Percentiles rank a stretch among this genome's conserved stretches.
These are phyloP conservation scores for Yponomeuta cagnagella DNA, from an alignment of 2,888 invertebrate species.

Conservation along the genomic window DNA sequence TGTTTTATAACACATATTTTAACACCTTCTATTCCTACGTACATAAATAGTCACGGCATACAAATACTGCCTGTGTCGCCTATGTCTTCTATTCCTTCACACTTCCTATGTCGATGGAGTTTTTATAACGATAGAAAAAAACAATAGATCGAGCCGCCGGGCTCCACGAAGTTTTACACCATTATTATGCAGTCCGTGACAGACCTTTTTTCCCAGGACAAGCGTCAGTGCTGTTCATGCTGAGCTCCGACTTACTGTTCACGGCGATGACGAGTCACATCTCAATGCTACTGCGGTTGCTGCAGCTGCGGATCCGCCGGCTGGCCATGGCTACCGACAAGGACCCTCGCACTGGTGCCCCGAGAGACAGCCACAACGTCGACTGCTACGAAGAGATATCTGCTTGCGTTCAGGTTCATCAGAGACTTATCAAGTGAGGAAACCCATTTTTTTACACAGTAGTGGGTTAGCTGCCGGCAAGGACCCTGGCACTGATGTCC, in stretches of 20 bases:
- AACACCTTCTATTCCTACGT: no score
- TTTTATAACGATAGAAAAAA: no score
- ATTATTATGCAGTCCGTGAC: no score
- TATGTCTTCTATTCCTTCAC: no score
- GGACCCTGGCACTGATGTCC: neutral
- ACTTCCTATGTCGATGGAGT: no score
- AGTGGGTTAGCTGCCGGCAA: neutral
- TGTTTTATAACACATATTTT: no score
- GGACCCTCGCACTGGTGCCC: neutral
- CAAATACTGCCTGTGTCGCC: no score
- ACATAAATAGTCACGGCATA: no score
- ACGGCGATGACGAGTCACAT: constrained; percentile 61
- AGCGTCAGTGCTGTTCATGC: constrained; percentile 29
- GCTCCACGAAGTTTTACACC: no score
- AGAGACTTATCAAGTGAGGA: constrained; percentile 53
- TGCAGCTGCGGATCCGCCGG: constrained; percentile 48
- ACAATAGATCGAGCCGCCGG: no score
- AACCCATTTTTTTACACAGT: neutral
- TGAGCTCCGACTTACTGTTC: constrained; percentile 53
- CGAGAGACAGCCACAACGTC: neutral
- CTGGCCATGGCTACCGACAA: constrained; percentile 24
- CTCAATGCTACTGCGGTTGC: constrained; percentile 48
- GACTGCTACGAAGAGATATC: constrained; percentile 46
- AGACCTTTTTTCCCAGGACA: neutral
- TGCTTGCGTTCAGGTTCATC: constrained; percentile 46